These are phyloP conservation scores for Teleiodes luculella DNA, from an alignment of 2,888 invertebrate species.

Conservation along the genomic window DNA sequence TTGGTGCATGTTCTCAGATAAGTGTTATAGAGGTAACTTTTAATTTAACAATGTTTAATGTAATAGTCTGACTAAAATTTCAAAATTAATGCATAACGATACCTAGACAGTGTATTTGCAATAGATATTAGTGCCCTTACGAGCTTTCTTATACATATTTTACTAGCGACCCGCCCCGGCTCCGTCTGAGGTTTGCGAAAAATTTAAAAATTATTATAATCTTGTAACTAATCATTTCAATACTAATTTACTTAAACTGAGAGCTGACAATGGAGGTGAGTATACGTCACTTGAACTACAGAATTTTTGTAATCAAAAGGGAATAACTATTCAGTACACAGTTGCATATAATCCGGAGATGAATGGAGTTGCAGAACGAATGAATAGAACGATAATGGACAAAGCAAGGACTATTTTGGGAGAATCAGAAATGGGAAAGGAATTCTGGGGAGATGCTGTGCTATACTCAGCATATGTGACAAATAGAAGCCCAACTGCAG, in stretches of 20 bases:
- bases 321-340: slow-evolving; percentile 17
- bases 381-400: slow-evolving; percentile 23
- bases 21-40: too few relatives aligned
- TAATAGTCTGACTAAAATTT: too few relatives aligned
- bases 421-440: slow-evolving; percentile 18
- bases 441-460: slow-evolving; percentile 18
- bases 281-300: slow-evolving; percentile 9
- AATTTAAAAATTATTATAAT: slow-evolving; percentile 6
- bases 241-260: slow-evolving; percentile 15
- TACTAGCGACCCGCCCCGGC: too few relatives aligned
- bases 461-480: slow-evolving; percentile 1
- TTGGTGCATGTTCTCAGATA: too few relatives aligned
- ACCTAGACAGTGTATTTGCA: too few relatives aligned
- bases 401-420: slow-evolving; percentile 20
- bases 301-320: slow-evolving; percentile 17
- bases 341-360: slow-evolving; percentile 23
- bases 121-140: too few relatives aligned
- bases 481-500: slow-evolving; percentile 5
- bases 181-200: slow-evolving; percentile 11
- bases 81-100: too few relatives aligned
- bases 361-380: slow-evolving; percentile 22
- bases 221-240: slow-evolving; percentile 15
- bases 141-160: too few relatives aligned
- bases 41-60: too few relatives aligned
- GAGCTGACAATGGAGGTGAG: slow-evolving; percentile 8